These are phyloP conservation scores for Mactromeris polynyma DNA, from an alignment of 2,888 invertebrate species.

Conservation along the genomic window DNA sequence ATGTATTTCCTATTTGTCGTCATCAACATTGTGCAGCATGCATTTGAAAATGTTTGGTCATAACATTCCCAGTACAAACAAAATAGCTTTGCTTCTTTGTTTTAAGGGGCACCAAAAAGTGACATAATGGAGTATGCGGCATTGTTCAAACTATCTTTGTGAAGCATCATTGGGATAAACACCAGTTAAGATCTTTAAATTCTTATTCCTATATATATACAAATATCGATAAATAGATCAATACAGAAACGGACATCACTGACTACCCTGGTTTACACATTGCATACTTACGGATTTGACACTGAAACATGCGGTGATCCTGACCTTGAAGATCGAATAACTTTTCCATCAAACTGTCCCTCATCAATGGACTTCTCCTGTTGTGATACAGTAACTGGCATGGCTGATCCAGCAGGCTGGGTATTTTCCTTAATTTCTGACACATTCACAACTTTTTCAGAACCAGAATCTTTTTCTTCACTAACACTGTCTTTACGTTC, in stretches of 20 bases:
- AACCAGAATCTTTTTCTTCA: conserved; percentile 48
- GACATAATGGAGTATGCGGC: too few species aligned
- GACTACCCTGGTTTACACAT: background rate
- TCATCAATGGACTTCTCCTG: conserved; percentile 25
- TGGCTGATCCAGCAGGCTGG: background rate
- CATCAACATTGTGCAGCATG: too few species aligned
- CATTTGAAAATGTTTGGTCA: too few species aligned
- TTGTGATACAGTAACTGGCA: conserved; percentile 31
- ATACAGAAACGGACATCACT: background rate
- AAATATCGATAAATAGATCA: too few species aligned
- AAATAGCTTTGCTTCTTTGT: too few species aligned
- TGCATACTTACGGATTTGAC: conserved; percentile 5
- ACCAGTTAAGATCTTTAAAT: too few species aligned
- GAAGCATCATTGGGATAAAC: too few species aligned
- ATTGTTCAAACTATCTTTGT: too few species aligned
- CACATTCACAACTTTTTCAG: conserved; percentile 42
- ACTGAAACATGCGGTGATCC: background rate
- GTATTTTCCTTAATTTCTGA: conserved; percentile 45
- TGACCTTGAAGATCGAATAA: background rate
- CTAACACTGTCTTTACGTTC: conserved; percentile 59
- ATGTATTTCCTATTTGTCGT: too few species aligned
- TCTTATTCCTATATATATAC: too few species aligned
- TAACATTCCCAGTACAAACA: too few species aligned
- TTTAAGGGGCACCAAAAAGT: too few species aligned
- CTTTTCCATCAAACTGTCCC: background rate